Evolutionary conservation across 2,888 invertebrate genomes (phyloP).

Genomic region (Xestoiulus laeticollis): DNA sequence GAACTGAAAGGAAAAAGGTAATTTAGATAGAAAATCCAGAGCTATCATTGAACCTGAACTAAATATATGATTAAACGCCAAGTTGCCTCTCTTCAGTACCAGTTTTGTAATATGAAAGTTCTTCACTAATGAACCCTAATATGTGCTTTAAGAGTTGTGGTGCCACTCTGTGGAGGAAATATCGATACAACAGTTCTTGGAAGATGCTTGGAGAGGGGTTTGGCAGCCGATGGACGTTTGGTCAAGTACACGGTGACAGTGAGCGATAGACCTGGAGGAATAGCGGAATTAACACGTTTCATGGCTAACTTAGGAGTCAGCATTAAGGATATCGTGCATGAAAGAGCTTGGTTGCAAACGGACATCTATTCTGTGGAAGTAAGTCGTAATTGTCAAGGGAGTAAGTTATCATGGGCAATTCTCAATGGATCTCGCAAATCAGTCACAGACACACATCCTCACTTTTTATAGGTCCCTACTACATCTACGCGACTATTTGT

Average conservation of each 20-base stretch:
- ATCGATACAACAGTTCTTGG: constrained; percentile 92
- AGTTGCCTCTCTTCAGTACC: background rate
- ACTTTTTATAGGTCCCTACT: too few relatives aligned
- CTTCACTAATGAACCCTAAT: background rate
- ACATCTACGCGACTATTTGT: too few relatives aligned
- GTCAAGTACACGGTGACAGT: constrained; percentile 78
- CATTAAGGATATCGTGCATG: constrained; percentile 95
- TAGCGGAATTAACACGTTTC: constrained; percentile 82
- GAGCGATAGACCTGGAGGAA: constrained; percentile 87
- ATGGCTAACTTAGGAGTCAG: constrained; percentile 82
- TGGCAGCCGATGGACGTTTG: constrained; percentile 82
- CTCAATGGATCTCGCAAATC: background rate
- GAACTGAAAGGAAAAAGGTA: constrained; percentile 84
- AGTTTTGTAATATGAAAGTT: background rate
- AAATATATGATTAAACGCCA: background rate
- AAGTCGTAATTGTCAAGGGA: constrained; percentile 43
- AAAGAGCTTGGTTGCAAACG: constrained; percentile 90
- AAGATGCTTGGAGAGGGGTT: constrained; percentile 84
- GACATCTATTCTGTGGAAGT: constrained; percentile 83
- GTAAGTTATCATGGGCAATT: background rate
- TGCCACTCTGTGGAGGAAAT: constrained; percentile 87
- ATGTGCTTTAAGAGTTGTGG: constrained; percentile 74
- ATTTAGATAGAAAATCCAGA: constrained; percentile 54
- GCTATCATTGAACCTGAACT: background rate
- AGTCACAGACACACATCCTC: background rate